Base-by-base conservation (phyloP, 2,113 vertebrate genomes). In the Protomyctophum bolini region DNA sequence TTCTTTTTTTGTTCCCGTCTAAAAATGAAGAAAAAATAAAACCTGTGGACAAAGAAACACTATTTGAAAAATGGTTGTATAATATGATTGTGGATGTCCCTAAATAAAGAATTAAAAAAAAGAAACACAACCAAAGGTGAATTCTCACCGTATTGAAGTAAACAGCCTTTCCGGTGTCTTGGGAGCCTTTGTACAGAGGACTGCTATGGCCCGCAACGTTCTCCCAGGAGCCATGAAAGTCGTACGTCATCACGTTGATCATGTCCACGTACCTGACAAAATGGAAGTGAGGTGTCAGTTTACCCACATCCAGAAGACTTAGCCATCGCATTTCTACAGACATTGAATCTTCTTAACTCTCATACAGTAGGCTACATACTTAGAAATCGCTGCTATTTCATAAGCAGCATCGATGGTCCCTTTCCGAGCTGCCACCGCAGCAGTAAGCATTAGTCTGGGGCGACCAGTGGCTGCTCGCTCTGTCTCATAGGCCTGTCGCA, bases 171-270 rank as follows among this genome's bases (percentile, higher is more conserved):
- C 89, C 90, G 0, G 76, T 51, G 6, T 92, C 92, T 0, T 75
- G 58, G n/a, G 82, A 67, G 14, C 90, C 83, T 8, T 75, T 86
- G 75, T 84, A 94, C 10, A 96, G 87, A 12, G 93, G 91, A 64
- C 94, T 94, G 79, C 94, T 66, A 4, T 95, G 93, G 61, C 94
- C 93, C 9, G 93, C 94, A 68, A 86, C 75, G 0, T 2, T 75
- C 56, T 94, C 91, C 91, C 88, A 94, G 10, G 89, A 76, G 58
- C 92, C 91, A 7, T 95, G 93, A 66, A 95, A 90, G 75, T 95
- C 94, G 11, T 95, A 95, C 0, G 93, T 91, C 94, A 95, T 93
- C 29, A 96, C 89, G 73, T 87, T 95, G 62, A 95, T 85, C 62
- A 95, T 94, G 70, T 95, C 93, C 52, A 95, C 59, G 73, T 82